Evolutionary conservation across 2,797 vertebrate genomes (phyloP), one percentile per base, ranked within the genome.

Genomic region (Phrynocephalus guinanensis): DNA sequence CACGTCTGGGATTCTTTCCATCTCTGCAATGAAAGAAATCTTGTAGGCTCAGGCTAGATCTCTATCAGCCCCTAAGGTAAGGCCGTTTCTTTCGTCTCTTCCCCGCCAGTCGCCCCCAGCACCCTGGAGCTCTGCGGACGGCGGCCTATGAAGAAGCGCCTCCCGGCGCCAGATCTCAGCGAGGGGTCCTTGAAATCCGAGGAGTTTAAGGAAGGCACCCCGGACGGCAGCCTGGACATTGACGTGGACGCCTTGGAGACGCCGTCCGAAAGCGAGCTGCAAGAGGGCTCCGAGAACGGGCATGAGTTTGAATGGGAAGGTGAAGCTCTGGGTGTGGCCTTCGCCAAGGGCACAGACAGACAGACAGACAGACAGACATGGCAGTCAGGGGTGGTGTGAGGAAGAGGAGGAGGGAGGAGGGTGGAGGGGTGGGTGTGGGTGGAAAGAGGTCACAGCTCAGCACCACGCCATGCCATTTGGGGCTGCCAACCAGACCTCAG

Each of bases 271-370:
- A 98, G 97, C 0, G 98, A 98, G 93, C 95, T 97, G 0, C 96
- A 96, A 68, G 97, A 96, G 6, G 96, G 96, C 84, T 95, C 96
- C 0, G 97, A 96, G 89, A 90, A 95, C 30, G 93, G 87, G 75
- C 94, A 97, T 0, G 97, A 98, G 15, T 96, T 98, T 84, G 97
- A 98, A 91, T 97, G 98, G 98, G 98, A 98, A 68, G 98, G 98
- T 98, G 91, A 88, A 78, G 24, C 2, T 11, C 1, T 0, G 11
- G 1, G 50, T 60, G 60, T 2, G 15, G 10, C 20, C 66, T 9
- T 50, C 38, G 3, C 26, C 26, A 26, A 26, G 38, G 26, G 16
- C 20, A 44, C 38, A 44, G 38, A 44, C 3, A 44, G 38, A 44
- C 60, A 44, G 38, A 44, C 3, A 44, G 38, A 44, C 60, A 18